A percentile compares a stretch with the other conserved stretches of the same genome.
Evolutionary conservation across 2,888 invertebrate species (phyloP).

Genomic region (Tuberolachnus salignus): DNA sequence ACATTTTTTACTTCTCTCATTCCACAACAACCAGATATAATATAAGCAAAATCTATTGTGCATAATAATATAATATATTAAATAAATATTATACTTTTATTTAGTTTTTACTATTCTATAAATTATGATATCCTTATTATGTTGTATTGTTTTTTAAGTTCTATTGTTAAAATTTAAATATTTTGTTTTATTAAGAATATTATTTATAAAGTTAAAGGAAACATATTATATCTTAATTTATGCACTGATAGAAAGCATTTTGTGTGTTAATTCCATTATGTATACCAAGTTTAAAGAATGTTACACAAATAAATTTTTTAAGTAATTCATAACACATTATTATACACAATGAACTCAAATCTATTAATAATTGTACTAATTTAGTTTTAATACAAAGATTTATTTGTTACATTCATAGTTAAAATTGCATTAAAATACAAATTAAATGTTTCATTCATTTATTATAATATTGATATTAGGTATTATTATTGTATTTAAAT

Average conservation of each 20-base stretch:
- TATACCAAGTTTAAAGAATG: background rate
- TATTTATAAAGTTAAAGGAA: background rate
- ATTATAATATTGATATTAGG: no score
- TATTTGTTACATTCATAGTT: no score
- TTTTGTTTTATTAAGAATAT: slow-evolving; percentile 4
- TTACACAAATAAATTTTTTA: background rate
- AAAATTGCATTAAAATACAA: no score
- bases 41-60: slow-evolving; percentile 61
- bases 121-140: slow-evolving; percentile 8
- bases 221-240: background rate
- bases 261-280: background rate
- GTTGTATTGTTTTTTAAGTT: slow-evolving; percentile 29
- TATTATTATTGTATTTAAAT: no score
- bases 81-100: background rate
- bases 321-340: no score
- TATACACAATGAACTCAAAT: no score
- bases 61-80: slow-evolving; percentile 33
- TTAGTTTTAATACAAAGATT: no score
- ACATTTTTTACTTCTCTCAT: slow-evolving; percentile 93
- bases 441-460: no score
- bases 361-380: no score
- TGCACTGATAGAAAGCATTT: background rate
- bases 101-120: slow-evolving; percentile 13
- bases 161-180: background rate
- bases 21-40: slow-evolving; percentile 80